These are phyloP conservation scores for Frieseomelitta varia DNA, from an alignment of 1,140 invertebrate species.

Conservation along the genomic window DNA sequence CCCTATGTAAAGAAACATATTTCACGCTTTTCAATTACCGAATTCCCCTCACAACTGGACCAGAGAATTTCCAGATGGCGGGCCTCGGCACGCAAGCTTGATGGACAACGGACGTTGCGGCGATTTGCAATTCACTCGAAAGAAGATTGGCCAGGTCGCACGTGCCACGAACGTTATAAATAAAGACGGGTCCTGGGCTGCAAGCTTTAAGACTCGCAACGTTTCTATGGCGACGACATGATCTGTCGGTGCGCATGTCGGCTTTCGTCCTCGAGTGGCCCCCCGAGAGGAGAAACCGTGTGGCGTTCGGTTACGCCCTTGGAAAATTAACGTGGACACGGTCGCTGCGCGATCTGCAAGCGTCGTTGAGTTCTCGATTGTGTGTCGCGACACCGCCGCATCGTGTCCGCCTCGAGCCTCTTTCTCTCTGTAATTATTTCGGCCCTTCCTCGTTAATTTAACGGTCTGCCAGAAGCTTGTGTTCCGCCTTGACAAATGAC, in stretches of 20 bases:
- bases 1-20: background rate
- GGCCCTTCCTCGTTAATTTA: background rate
- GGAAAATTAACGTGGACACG: conserved; percentile 60
- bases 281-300: conserved; percentile 24
- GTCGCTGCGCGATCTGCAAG: background rate
- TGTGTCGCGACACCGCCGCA: background rate
- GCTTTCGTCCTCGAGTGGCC: conserved; percentile 50
- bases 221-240: conserved; percentile 68
- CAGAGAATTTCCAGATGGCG: background rate
- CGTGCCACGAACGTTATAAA: conserved; percentile 21
- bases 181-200: conserved; percentile 29
- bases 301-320: conserved; percentile 68
- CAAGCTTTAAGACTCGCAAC: conserved; percentile 55
- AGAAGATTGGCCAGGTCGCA: background rate
- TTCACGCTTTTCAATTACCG: background rate
- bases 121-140: conserved; percentile 7
- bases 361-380: conserved; percentile 11
- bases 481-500: background rate
- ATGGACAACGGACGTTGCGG: background rate
- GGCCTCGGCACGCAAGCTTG: background rate
- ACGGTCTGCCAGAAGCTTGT: background rate
- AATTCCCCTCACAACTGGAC: background rate
- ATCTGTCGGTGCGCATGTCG: conserved; percentile 68
- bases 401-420: background rate
- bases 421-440: background rate